Conservation (phyloP, 1,140 invertebrate genomes). For the Procambarus virginalis region DNA sequence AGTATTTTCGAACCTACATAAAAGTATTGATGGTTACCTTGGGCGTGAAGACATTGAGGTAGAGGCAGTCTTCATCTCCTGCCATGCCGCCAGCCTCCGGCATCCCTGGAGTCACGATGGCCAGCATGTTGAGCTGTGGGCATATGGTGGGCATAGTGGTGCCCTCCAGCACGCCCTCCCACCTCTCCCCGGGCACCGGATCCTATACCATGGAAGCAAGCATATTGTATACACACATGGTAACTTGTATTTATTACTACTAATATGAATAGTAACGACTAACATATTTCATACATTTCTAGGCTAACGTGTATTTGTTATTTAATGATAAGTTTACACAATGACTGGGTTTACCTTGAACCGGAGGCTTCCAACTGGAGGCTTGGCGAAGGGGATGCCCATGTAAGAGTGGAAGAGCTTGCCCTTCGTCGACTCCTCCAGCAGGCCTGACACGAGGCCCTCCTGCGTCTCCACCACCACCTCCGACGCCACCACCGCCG, state of each 20-base stretch:
- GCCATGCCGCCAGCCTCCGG: background rate
- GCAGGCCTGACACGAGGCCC: background rate
- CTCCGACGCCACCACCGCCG: no score
- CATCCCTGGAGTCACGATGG: background rate
- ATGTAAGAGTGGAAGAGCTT: slow-evolving; percentile 5
- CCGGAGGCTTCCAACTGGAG: slow-evolving; percentile 5
- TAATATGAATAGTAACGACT: no score
- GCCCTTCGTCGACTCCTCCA: background rate
- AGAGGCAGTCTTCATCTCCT: slow-evolving; percentile 36
- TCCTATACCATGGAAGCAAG: background rate
- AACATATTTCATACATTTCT: no score
- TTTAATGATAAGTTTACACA: background rate
- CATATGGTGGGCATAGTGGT: background rate
- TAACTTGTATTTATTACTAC: no score
- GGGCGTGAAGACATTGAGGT: slow-evolving; percentile 43
- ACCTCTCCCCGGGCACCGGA: background rate
- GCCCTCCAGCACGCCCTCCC: slow-evolving; percentile 8
- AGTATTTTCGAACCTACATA: no score
- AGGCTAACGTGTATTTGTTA: no score
- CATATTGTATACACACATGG: no score
- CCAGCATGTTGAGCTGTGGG: background rate
- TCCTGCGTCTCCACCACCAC: background rate
- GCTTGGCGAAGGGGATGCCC: slow-evolving; percentile 9
- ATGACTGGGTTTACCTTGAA: slow-evolving; percentile 1
- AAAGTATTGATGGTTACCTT: background rate